Evolutionary conservation across 2,797 vertebrate genomes (phyloP).

Genomic region (Orestias chungarensis): DNA sequence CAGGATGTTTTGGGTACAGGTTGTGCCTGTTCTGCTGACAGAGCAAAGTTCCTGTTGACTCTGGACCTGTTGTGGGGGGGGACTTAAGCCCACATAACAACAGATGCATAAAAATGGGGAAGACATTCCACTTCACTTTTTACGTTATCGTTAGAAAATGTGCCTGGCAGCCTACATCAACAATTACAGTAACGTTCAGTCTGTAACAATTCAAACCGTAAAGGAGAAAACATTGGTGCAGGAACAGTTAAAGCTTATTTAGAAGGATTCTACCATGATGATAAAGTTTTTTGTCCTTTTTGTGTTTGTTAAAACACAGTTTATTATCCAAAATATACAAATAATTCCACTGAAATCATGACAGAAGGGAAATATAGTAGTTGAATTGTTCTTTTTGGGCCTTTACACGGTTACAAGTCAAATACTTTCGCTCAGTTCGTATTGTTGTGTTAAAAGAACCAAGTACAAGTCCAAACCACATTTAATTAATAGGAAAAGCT

Average conservation of each 20-base stretch:
- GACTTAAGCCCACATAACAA: not conserved
- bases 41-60: conserved; percentile 18
- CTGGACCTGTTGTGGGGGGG: conserved; percentile 15
- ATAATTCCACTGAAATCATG: not conserved
- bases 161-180: not conserved
- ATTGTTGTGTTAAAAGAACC: not conserved
- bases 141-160: not conserved
- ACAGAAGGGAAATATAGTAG: too few relatives aligned
- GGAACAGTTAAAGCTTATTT: not conserved
- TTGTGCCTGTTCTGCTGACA: not conserved
- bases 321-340: not conserved
- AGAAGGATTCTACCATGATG: not conserved
- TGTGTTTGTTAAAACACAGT: not conserved
- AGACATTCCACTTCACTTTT: not conserved
- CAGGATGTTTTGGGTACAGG: not conserved
- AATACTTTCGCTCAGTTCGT: too few relatives aligned
- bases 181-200: not conserved
- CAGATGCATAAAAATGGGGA: not conserved
- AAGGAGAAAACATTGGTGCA: not conserved
- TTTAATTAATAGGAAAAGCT: not conserved
- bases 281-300: not conserved
- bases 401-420: too few relatives aligned
- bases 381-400: too few relatives aligned
- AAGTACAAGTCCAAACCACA: not conserved
- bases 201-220: not conserved